Conservation (phyloP, 2,113 vertebrate genomes). For the Scomber colias region DNA sequence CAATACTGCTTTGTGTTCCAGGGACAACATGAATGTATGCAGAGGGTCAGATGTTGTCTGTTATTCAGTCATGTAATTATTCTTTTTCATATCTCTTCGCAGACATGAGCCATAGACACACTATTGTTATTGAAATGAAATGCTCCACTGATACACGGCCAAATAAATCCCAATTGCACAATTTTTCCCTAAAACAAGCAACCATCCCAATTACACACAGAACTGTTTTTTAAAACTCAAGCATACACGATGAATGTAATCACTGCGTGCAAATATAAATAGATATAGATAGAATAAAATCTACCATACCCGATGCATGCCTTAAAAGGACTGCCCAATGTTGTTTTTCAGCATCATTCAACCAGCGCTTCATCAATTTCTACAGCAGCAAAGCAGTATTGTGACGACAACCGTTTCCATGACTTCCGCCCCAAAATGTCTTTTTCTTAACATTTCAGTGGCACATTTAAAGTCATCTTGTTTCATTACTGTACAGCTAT, state of each 20-base stretch:
- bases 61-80: constrained; percentile 3
- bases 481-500: background rate
- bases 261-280: background rate
- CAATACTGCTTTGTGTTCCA: background rate
- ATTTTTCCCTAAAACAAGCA: background rate
- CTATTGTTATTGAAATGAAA: background rate
- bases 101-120: background rate
- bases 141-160: background rate
- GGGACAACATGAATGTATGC: background rate
- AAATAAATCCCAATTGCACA: constrained; percentile 8
- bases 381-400: background rate
- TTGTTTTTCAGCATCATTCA: background rate
- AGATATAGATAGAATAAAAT: background rate
- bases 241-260: background rate
- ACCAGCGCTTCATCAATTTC: too few relatives aligned
- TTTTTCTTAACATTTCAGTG: background rate
- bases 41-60: background rate
- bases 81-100: background rate
- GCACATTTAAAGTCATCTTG: background rate
- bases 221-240: background rate
- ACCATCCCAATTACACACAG: background rate
- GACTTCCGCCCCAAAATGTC: too few relatives aligned
- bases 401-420: background rate
- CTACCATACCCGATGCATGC: background rate
- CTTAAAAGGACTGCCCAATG: background rate